phyloP scores from a whole-genome alignment of 1,140 invertebrate genomes.

The Leucophenga varia region DNA sequence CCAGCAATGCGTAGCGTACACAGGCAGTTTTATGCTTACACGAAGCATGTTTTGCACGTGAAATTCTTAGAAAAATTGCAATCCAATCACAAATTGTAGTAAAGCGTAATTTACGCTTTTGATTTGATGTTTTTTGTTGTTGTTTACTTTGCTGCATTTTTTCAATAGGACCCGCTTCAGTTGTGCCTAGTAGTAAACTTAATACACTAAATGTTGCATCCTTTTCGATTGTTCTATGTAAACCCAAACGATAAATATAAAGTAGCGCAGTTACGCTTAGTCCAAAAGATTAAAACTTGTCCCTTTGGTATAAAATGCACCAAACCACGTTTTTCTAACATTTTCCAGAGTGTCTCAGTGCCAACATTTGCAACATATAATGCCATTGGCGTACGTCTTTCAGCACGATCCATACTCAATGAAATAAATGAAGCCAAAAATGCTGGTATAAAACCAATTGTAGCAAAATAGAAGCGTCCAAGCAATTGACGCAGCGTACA shows the following conservation, averaged over 20 bases:
- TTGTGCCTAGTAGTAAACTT: slow-evolving; percentile 63
- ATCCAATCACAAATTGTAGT: slow-evolving; percentile 29
- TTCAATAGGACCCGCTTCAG: slow-evolving; percentile 59
- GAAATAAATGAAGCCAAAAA: slow-evolving; percentile 68
- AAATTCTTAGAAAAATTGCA: slow-evolving; percentile 34
- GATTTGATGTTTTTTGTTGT: too few species aligned
- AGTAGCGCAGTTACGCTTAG: slow-evolving; percentile 61
- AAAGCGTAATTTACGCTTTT: slow-evolving; percentile 6
- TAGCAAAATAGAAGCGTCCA: slow-evolving; percentile 69
- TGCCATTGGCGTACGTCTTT: slow-evolving; percentile 67
- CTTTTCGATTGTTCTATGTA: slow-evolving; percentile 43
- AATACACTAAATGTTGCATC: slow-evolving; percentile 67
- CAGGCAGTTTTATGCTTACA: slow-evolving; percentile 67
- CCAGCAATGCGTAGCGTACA: slow-evolving; percentile 60
- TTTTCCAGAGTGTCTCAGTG: slow-evolving; percentile 73
- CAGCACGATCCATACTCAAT: slow-evolving; percentile 71
- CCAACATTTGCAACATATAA: slow-evolving; percentile 81
- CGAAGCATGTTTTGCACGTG: slow-evolving; percentile 56
- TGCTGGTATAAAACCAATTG: slow-evolving; percentile 69
- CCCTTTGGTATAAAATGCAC: slow-evolving; percentile 65
- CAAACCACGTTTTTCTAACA: slow-evolving; percentile 65
- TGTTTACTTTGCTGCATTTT: too few species aligned
- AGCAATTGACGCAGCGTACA: slow-evolving; percentile 67
- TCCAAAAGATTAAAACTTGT: slow-evolving; percentile 67
- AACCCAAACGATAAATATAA: slow-evolving; percentile 62